Base-by-base conservation (phyloP, 2,888 invertebrate genomes). In the Perithous albicinctus region DNA sequence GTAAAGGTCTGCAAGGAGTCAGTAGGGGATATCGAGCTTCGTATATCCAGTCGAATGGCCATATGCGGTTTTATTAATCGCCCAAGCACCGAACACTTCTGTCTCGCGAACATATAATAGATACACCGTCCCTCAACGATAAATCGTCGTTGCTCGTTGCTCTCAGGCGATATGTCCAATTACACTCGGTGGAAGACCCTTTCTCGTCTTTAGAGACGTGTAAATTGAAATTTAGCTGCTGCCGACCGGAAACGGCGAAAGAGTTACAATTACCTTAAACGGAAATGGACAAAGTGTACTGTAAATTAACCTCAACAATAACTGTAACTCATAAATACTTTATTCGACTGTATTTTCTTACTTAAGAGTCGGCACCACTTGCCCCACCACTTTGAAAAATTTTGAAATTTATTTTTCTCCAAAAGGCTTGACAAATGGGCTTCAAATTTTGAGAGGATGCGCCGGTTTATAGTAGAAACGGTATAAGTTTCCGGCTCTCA, bases 61-160 rank as follows among this genome's bases (percentile, higher is more conserved):
- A 48, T 78, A 64, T 78, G 38, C 23, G 61, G 69, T 20, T 63
- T 54, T 56, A 69, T 78, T 18, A 73, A 74, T 69, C 64, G 73
- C 70, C 38, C 32, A 23, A n/a, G 38, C 35, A 38, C 18, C 67
- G 73, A 67, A 72, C 64, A 23, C n/a, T 26, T 54, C 67, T 23
- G 18, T 43, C 38, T 32, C 15, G 15, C 18, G 46, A 1, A 43
- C n/a, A n/a, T 18, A 51, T 7, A 23, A 63, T 32, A 43, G 35
- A 29, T 48, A 41, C 7, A 12, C n/a, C 26, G 51, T 6, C 26
- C 23, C 32, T 8, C 18, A n/a, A 32, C 67, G 26, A 69, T 76
- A 76, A 69, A 76, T 69, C 35, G 48, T 76, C 61, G 67, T 69
- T 61, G 26, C 6, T 18, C 48, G 29, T 41, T 66, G 18, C 12